A percentile compares a stretch with the other conserved stretches of the same genome.
Evolutionary conservation across 2,113 vertebrate genomes (phyloP).

Genomic region (Gadus chalcogrammus): DNA sequence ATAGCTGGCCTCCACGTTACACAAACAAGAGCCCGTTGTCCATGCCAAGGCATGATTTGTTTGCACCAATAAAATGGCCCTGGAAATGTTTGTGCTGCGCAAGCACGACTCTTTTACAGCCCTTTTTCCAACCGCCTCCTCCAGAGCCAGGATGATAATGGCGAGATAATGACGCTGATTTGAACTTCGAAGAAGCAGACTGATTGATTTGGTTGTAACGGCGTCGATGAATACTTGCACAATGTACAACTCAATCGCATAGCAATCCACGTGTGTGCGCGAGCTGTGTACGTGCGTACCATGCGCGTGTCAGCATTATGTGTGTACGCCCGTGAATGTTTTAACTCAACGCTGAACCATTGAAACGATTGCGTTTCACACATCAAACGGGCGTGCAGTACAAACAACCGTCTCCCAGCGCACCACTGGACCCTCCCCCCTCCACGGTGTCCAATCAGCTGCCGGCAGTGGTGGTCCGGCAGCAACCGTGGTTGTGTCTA

Average conservation of each 20-base stretch:
- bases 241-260: constrained; percentile 19
- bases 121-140: constrained; percentile 47
- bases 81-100: constrained; percentile 52
- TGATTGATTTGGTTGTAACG: constrained; percentile 24
- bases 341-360: no score
- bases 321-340: background rate
- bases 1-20: background rate
- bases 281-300: background rate
- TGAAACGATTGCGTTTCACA: no score
- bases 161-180: constrained; percentile 12
- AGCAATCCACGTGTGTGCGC: constrained; percentile 22
- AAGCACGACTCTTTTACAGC: constrained; percentile 58
- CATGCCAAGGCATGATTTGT: constrained; percentile 57
- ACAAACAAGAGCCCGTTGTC: constrained; percentile 37
- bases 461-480: no score
- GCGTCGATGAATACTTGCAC: constrained; percentile 16
- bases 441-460: no score
- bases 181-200: constrained; percentile 27
- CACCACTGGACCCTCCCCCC: no score
- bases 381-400: no score
- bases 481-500: background rate
- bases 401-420: no score
- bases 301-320: background rate
- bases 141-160: constrained; percentile 44
- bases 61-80: constrained; percentile 51